Evolutionary conservation across 2,113 vertebrate genomes (phyloP).

Genomic region (Donacobius atricapilla): DNA sequence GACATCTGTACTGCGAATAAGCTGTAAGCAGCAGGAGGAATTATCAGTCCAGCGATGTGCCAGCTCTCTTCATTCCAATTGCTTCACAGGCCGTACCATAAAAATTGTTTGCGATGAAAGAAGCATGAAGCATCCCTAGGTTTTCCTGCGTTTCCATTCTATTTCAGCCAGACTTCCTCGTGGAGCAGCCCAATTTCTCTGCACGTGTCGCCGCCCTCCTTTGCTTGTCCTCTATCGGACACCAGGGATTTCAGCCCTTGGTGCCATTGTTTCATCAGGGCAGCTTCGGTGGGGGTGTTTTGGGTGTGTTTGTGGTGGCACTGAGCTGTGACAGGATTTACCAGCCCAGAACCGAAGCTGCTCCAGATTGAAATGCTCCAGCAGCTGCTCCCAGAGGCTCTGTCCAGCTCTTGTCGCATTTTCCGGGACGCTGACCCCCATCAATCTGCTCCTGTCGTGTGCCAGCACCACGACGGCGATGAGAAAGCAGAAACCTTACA

Average conservation of each 20-base stretch:
- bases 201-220: not conserved
- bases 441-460: not conserved
- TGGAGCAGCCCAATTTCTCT: not conserved
- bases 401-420: not conserved
- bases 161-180: accelerated
- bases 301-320: not conserved
- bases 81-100: too few relatives aligned
- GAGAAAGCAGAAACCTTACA: not conserved
- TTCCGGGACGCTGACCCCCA: not conserved
- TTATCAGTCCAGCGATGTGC: too few relatives aligned
- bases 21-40: too few relatives aligned
- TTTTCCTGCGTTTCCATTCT: too few relatives aligned
- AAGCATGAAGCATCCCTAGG: too few relatives aligned
- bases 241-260: not conserved
- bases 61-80: too few relatives aligned
- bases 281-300: not conserved
- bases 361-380: not conserved
- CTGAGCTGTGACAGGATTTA: not conserved
- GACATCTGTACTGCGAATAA: too few relatives aligned
- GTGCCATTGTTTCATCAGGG: not conserved
- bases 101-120: too few relatives aligned
- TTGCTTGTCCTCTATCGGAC: not conserved
- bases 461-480: not conserved
- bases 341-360: not conserved
- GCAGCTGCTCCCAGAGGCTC: not conserved